A percentile compares a stretch with the other conserved stretches of the same genome.
phyloP scores from a whole-genome alignment of 1,140 invertebrate species.

The Olivierus martensii region DNA sequence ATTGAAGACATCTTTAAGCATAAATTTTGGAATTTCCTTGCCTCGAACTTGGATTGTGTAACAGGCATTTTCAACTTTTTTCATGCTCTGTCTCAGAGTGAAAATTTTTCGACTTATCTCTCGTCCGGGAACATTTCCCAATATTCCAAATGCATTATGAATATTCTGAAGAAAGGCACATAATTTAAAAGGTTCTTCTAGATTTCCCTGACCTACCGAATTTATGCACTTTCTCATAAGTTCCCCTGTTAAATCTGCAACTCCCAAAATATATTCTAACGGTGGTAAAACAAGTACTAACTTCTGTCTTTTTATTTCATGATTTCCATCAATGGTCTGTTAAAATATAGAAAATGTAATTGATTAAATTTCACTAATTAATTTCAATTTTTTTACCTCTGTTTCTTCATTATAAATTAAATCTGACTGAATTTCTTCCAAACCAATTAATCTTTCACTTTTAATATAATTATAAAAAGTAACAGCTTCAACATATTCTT shows the following conservation, averaged over 20 bases:
- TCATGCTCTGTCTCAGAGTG: constrained; percentile 52
- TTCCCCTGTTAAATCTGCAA: constrained; percentile 78
- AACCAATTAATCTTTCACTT: constrained; percentile 28
- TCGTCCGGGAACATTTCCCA: constrained; percentile 37
- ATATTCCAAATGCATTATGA: constrained; percentile 48
- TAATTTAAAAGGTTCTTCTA: constrained; percentile 54
- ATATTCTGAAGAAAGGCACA: constrained; percentile 56
- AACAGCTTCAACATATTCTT: constrained; percentile 76
- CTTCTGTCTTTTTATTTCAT: not conserved
- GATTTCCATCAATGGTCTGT: constrained; percentile 1
- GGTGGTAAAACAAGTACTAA: constrained; percentile 34
- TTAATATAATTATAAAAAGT: constrained; percentile 55
- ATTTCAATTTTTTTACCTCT: too few relatives aligned
- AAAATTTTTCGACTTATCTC: constrained; percentile 57
- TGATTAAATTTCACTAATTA: too few relatives aligned
- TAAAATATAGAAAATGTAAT: too few relatives aligned
- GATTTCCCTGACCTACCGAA: constrained; percentile 57
- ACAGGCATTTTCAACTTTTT: constrained; percentile 71
- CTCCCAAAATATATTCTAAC: constrained; percentile 61
- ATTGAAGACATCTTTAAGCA: constrained; percentile 42
- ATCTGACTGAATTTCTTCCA: constrained; percentile 34
- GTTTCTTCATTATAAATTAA: not conserved
- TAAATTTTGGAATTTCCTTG: constrained; percentile 52
- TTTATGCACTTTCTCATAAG: constrained; percentile 79
- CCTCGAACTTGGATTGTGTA: constrained; percentile 67